Base-by-base conservation (phyloP, 1,140 invertebrate genomes). In the Schlechtendalia chinensis region DNA sequence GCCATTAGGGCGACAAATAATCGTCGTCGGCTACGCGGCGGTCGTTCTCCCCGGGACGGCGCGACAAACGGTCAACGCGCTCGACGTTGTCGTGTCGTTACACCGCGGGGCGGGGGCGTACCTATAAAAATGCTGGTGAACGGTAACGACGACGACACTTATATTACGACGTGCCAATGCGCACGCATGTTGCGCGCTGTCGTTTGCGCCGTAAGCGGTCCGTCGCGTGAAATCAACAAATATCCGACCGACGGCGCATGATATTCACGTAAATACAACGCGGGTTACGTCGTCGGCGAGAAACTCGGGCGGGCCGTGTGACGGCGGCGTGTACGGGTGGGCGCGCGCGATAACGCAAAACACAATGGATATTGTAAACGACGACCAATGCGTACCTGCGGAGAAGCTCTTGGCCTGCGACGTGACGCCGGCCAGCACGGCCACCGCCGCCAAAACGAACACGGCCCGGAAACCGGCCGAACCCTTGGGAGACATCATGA, bases 131-230 rank as follows among this genome's bases (percentile, higher is more conserved):
- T 8, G 32, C 3, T 39, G 8, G 8, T 39, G 32, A 39, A 39
- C 32, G 32, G 8, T 8, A 8, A 61, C 67, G 24, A 72, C 17
- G 69, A 72, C 69, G 24, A 50, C 45, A 16, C 59, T 63, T 50
- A 53, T 39, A 53, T 54, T 72, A 53, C 69, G 69, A 54, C 69
- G 69, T 72, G 24, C 69, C 50, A 54, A 72, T 72, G 69, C 54
- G 69, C 50, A 72, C 67, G 12, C 29, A 32, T 27, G 5, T 0
- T 72, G 11, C 50, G 54, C 69, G 47, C 24, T 72, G 47, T 72
- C 69, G 69, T 72, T 54, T 72, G 69, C 69, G 69, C 69, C 69
- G 69, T 72, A 72, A 54, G 69, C 69, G 50, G 50, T 72, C 69
- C 24, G 50, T 54, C 47, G n/a, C n/a, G 69, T 53, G 1, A 29